Evolutionary conservation across 2,797 vertebrate species (phyloP).

Genomic region (Acanthurus lineatus): DNA sequence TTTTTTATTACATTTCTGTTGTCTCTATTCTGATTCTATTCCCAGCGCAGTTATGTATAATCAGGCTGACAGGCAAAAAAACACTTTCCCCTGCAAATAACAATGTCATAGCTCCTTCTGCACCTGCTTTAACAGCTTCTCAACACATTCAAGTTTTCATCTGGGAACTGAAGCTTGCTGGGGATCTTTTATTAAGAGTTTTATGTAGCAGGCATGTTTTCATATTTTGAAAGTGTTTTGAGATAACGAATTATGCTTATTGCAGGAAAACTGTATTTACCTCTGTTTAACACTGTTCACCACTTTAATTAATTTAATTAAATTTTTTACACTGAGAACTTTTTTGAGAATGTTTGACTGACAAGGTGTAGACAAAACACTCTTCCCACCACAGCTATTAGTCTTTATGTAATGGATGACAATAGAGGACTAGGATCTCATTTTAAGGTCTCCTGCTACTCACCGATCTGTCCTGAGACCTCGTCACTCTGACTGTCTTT

Average conservation of each 20-base stretch:
- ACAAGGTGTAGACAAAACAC: background rate
- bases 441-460: conserved; percentile 70
- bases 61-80: background rate
- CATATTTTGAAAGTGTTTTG: background rate
- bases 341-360: background rate
- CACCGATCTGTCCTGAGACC: conserved; percentile 95
- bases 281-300: background rate
- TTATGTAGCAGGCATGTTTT: background rate
- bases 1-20: background rate
- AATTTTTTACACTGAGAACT: background rate
- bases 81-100: background rate
- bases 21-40: background rate
- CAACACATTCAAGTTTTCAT: background rate
- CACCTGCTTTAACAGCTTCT: conserved; percentile 14
- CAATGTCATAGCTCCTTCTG: background rate
- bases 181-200: background rate
- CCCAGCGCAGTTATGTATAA: background rate
- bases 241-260: background rate
- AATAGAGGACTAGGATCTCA: background rate
- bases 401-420: background rate
- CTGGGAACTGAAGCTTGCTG: background rate
- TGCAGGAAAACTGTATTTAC: background rate
- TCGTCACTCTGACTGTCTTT: conserved; percentile 95
- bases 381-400: background rate
- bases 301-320: background rate